Base-by-base conservation (phyloP, 2,888 invertebrate genomes). In the Smittia sp. region DNA sequence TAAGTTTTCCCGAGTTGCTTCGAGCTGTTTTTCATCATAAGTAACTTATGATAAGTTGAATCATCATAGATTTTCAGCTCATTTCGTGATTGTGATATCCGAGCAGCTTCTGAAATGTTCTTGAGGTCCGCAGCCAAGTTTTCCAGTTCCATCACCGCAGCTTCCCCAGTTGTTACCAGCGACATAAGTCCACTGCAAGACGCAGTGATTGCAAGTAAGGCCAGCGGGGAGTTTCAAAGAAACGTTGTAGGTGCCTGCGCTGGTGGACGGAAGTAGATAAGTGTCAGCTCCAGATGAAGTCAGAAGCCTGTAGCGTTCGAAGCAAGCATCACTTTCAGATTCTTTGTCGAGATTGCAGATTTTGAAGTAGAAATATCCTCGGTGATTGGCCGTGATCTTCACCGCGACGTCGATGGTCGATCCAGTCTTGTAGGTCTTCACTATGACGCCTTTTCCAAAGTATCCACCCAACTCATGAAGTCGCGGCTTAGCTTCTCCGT, bases 181-280 rank as follows among this genome's bases (percentile, higher is more conserved):
- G 1, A 78, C 78, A 76, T 85, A 87, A 39, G 83, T 83, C 87
- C 87, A 87, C 74, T 86, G 83, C 1, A 87, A 77, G 0, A 86
- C 84, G 76, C 87, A 86, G 58, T 84, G 85, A 0, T 82, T 75
- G 77, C 86, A 87, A n/a, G 77, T 81, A 15, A 86, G 68, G 1
- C 78, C 80, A 1, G 77, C 24, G 0, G 87, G 87, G 11, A 86
- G 78, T 18, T 77, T 39, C 3, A 81, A 75, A 0, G 76, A 76
- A n/a, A 80, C 77, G 58, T 78, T 77, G 63, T 79, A 80, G 39
- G 75, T 76, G 1, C 81, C 81, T 0, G 73, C 74, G 1, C 74
- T 62, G 3, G 68, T 18, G 9, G 74, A 76, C 4, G 76, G 76
- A 62, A 80, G 77, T 2, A 75, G 58, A 62, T 78, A 75, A 1